Evolutionary conservation across 2,888 invertebrate genomes (phyloP).

Genomic region (Liopterus haemorrhoidalis): DNA sequence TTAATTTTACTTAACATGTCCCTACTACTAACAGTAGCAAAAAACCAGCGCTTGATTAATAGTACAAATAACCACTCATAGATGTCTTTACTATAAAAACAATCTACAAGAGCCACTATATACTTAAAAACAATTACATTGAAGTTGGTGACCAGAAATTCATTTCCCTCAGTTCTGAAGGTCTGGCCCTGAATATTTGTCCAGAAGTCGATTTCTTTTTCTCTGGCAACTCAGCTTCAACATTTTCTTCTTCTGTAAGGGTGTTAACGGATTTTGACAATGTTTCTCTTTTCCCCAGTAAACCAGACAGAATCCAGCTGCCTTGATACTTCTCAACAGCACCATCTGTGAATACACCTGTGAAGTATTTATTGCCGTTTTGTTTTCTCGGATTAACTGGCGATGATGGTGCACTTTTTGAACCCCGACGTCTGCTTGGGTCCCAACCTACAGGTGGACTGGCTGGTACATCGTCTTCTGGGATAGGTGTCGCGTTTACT

Average conservation of each 20-base stretch:
- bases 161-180: conserved; percentile 72
- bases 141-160: conserved; percentile 83
- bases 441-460: conserved; percentile 42
- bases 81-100: too few relatives aligned
- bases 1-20: too few relatives aligned
- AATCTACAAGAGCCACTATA: too few relatives aligned
- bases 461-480: conserved; percentile 20
- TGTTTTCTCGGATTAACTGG: conserved; percentile 51
- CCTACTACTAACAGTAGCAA: too few relatives aligned
- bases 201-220: conserved; percentile 33
- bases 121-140: conserved; percentile 65
- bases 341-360: conserved; percentile 46
- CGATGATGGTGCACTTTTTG: conserved; percentile 63
- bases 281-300: conserved; percentile 60
- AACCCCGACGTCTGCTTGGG: conserved; percentile 53
- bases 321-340: conserved; percentile 47
- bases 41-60: too few relatives aligned
- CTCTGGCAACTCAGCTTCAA: background rate
- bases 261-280: conserved; percentile 52
- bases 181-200: conserved; percentile 51
- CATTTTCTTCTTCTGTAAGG: conserved; percentile 56
- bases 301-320: conserved; percentile 61
- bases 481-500: conserved; percentile 37
- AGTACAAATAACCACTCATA: too few relatives aligned
- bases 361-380: conserved; percentile 56